phyloP scores from a whole-genome alignment of 2,888 invertebrate genomes.

The Sericinus montela region DNA sequence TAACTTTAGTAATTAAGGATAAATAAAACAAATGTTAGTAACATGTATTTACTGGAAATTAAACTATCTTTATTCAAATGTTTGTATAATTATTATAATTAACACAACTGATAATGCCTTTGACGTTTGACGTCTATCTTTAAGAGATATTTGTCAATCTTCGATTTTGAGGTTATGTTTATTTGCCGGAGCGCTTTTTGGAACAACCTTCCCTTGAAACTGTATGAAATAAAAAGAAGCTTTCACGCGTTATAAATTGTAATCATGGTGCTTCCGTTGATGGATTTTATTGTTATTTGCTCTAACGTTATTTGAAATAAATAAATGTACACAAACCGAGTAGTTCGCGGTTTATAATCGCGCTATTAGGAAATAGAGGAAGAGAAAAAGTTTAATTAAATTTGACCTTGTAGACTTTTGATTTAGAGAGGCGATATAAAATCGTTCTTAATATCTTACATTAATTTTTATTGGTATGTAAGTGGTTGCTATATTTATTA shows the following conservation, averaged over 20 bases:
- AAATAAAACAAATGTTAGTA: no score
- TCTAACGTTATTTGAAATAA: neutral
- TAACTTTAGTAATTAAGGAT: no score
- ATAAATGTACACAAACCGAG: neutral
- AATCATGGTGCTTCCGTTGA: neutral
- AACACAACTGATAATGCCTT: no score
- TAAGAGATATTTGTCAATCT: conserved; percentile 31
- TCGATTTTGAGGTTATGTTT: conserved; percentile 31
- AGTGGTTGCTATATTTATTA: no score
- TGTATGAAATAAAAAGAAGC: conserved; percentile 28
- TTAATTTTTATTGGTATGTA: no score
- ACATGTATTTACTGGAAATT: no score
- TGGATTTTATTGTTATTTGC: neutral
- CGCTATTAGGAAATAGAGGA: conserved; percentile 11
- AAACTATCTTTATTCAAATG: neutral
- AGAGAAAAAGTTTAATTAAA: conserved; percentile 9
- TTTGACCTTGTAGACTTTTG: conserved; percentile 7
- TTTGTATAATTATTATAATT: neutral
- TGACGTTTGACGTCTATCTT: conserved; percentile 1
- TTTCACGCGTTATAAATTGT: conserved; percentile 23
- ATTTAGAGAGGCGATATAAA: conserved; percentile 4
- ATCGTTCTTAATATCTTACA: no score
- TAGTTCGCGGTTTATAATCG: neutral
- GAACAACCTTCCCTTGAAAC: conserved; percentile 56
- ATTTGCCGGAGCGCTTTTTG: conserved; percentile 27